Base-by-base conservation (phyloP, 2,888 invertebrate species). In the Ochlodes sylvanus region DNA sequence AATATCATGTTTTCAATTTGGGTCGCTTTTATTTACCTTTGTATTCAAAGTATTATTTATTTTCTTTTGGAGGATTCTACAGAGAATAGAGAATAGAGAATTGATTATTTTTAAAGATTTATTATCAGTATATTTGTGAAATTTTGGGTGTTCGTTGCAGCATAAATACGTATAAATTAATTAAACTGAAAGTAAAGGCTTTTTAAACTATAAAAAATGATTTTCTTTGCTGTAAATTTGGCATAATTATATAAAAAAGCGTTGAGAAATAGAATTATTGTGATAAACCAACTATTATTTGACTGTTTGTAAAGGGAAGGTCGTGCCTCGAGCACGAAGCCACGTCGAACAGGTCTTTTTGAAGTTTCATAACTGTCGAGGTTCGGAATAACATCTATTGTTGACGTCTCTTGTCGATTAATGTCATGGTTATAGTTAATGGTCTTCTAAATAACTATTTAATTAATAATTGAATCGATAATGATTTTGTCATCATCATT, bases 231-330 rank as follows among this genome's bases (percentile, higher is more conserved):
- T 17, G 47, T n/a, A 32, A 55, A 32, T 34, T 55, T 15, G 27
- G 9, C 55, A n/a, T 32, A 7, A 5, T 55, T 32, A 15, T 21
- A 32, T 50, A 47, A 61, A 47, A n/a, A 61, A 10, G 50, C 47
- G 42, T 54, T 54, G 54, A 60, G 14, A 66, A 60, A 42, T 61
- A 38, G 61, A 38, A 47, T 47, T 54, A 55, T 61, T 42, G 19
- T 58, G 27, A 65, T 38, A 50, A 21, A 55, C 32, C 55, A 61
- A 56, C 44, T 61, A 67, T 34, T 44, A 67, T 32, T 67, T 32
- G 60, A 41, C 27, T 54, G 55, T 47, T 60, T 47, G 47, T 47
- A 47, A 47, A 66, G 54, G 66, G 66, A 61, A 67, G 67, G 67
- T 61, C 67, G 67, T 61, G 67, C 9, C n/a, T 47, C 47, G 47